Evolutionary conservation across 2,113 vertebrate genomes (phyloP).

Genomic region (Gobio gobio): DNA sequence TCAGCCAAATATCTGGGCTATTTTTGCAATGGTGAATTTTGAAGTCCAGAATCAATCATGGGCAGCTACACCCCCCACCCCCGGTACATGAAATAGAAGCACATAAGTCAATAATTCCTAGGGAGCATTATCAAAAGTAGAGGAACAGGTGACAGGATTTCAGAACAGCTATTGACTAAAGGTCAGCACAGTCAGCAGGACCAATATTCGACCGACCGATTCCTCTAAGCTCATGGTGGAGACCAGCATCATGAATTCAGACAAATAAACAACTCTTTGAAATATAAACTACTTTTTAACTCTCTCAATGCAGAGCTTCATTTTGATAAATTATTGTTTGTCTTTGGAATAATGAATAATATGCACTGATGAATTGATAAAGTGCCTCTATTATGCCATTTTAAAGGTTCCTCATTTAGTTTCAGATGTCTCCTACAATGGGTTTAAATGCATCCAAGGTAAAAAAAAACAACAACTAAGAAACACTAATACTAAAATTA

Average conservation of each 20-base stretch:
- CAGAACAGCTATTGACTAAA: conserved; percentile 13
- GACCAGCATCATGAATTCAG: not conserved
- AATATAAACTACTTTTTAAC: not conserved
- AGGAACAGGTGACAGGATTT: conserved; percentile 12
- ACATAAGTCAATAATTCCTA: conserved; percentile 34
- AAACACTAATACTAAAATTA: too few species aligned
- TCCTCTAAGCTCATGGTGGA: not conserved
- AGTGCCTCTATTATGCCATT: too few species aligned
- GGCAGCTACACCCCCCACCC: not conserved
- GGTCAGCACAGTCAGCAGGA: conserved; percentile 17
- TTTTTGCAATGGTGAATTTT: conserved; percentile 16
- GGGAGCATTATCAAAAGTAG: conserved; percentile 18
- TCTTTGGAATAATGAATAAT: too few species aligned
- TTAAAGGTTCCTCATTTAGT: too few species aligned
- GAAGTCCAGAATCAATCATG: conserved; percentile 19
- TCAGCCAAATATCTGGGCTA: not conserved
- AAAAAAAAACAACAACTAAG: too few species aligned
- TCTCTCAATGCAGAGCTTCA: not conserved
- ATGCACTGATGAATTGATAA: too few species aligned
- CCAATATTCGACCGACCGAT: not conserved
- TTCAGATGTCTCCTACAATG: too few species aligned
- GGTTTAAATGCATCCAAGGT: too few species aligned
- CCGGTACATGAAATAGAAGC: not conserved
- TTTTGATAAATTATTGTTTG: not conserved
- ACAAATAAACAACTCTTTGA: not conserved